Evolutionary conservation across 64 coral and sea anemone genomes (phyloP), one percentile per base, ranked within the genome.

Genomic region (Porites australiensis): DNA sequence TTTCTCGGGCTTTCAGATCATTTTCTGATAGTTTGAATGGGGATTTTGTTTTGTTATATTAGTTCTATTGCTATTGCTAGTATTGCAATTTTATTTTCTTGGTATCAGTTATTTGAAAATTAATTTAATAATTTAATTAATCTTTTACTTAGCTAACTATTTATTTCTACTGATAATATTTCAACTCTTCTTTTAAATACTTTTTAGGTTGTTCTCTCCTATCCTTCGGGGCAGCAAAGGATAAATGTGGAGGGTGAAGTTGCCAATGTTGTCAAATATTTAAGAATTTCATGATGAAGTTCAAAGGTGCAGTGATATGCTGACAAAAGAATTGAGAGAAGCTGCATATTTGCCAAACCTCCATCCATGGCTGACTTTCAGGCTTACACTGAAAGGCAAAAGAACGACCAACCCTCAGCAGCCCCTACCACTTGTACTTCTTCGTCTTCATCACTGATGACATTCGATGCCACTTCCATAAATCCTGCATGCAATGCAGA

Each of bases 211-310:
- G 37, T 70, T 27, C 22, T 9, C 37, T 43, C 68, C 22, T 70
- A 70, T 70, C 68, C 68, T 37, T 70, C 68, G 2, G n/a, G 20
- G 68, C 20, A 70, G 37, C 68, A 70, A 12, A 70, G 37, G 68
- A 70, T 3, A 43, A 70, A 8, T 22, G 20, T 70, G 18, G 68
- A 21, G 59, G 79, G 79, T 27, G 55, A 21, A 12, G 79, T 82
- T 82, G 54, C 53, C 21, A 63, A 82, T 13, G 45, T 63, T 14
- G 79, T 60, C 13, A 82, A 82, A 44, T 61, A 82, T 16, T 20
- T 82, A 37, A 54, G 61, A 64, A 64, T 13, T 8, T 8, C 8
- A 64, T 64, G 6, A 64, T 64, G 61, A 64, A 13, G 12, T 11
- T 4, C 12, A 64, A 0, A 64, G 61, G 4, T 8, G 61, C 3